A percentile compares a stretch with the other conserved stretches of the same genome.
Conservation (phyloP, 2,888 invertebrate species). For the Luperina nickerlii region DNA sequence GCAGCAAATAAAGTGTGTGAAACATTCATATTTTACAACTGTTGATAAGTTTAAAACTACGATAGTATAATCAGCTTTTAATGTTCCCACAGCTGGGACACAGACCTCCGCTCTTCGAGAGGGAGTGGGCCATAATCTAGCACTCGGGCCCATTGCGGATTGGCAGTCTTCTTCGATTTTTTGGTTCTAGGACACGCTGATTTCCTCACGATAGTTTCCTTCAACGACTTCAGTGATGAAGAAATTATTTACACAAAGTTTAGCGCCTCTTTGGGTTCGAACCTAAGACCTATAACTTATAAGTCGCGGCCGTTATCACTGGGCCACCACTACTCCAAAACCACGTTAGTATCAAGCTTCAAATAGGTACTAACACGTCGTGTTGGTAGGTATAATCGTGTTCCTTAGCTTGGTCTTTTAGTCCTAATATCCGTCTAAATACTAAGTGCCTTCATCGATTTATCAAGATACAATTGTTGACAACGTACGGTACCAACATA, state of each 20-base stretch:
- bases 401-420: background rate
- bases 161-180: background rate
- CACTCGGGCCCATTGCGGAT: background rate
- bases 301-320: background rate
- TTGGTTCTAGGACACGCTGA: background rate
- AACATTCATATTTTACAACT: background rate
- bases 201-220: background rate
- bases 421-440: constrained; percentile 13
- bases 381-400: background rate
- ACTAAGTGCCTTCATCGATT: constrained; percentile 56
- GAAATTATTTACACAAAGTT: background rate
- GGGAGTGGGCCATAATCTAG: background rate
- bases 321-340: background rate
- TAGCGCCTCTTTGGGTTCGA: background rate
- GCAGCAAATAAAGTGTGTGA: constrained; percentile 15
- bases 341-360: background rate
- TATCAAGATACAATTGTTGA: constrained; percentile 76
- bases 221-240: background rate
- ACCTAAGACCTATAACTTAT: background rate
- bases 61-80: background rate
- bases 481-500: constrained; percentile 73
- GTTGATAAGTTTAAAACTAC: background rate
- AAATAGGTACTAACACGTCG: background rate
- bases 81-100: background rate
- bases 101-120: background rate